Evolutionary conservation across 1,140 invertebrate species (phyloP), one percentile per base, ranked within the genome.

Genomic region (Dendrolimus kikuchii): DNA sequence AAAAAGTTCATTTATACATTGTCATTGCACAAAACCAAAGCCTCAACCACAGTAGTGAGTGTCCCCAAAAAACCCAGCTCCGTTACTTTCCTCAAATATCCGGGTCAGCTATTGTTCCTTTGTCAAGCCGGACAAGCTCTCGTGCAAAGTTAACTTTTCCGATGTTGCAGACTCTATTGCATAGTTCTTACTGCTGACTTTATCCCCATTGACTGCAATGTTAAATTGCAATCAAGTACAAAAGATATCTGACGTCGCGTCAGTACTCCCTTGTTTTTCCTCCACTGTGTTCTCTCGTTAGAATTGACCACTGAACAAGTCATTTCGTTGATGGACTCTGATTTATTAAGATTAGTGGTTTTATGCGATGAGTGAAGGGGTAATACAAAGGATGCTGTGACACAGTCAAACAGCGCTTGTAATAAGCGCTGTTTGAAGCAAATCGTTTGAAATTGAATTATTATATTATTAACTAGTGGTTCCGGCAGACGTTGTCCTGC

Each of bases 21-120:
- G 23, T 23, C 23, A 23, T 23, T 23, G 23, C 23, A 23, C 23
- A 23, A 23, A 23, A 23, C 23, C 23, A 23, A 23, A 23, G 23
- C 23, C 23, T 23, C 23, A 3, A 23, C 23, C 23, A 23, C 23
- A 23, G 23, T 23, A 3, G 23, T 23, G 23, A 23, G 23, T 23
- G 23, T 23, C 23, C 23, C 53, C 55, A 47, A 66, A 66, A 71
- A 71, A 64, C 55, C 50, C 63, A 43, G 51, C 59, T 68, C 60
- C 47, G 50, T 58, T 68, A 64, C 68, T 72, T 75, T 66, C 58
- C 64, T 62, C 60, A 71, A 65, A 75, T 77, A 80, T 80, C 71
- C 73, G 71, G 74, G 69, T 74, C 71, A 65, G 59, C 59, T 64
- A 75, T 81, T 81, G 74, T 81, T 78, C 74, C 71, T 78, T 81